Percentiles rank a stretch among this genome's conserved stretches.
phyloP scores from a whole-genome alignment of 2,888 invertebrate species.

The Meganola albula region DNA sequence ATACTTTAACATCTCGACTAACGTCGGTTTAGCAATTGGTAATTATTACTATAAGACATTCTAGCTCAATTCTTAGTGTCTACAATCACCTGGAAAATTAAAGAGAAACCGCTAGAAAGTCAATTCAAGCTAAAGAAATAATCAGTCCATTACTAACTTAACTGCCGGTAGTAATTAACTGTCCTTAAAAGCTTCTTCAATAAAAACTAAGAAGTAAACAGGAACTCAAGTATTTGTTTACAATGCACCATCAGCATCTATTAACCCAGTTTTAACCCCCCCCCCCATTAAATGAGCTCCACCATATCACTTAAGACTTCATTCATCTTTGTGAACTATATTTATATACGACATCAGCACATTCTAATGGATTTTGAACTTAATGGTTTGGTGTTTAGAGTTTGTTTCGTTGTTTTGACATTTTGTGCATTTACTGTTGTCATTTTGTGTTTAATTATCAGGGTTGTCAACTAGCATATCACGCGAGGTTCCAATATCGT shows the following conservation, averaged over 20 bases:
- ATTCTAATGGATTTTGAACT: slow-evolving; percentile 5
- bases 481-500: slow-evolving; percentile 24
- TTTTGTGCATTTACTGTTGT: slow-evolving; percentile 15
- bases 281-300: slow-evolving; percentile 6
- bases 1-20: too few relatives aligned
- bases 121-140: too few relatives aligned
- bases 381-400: accelerated
- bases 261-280: slow-evolving; percentile 13
- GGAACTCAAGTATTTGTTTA: slow-evolving; percentile 11
- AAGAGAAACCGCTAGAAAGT: too few relatives aligned
- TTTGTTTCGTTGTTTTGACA: too few relatives aligned
- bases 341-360: slow-evolving; percentile 24
- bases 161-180: too few relatives aligned
- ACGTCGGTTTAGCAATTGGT: too few relatives aligned
- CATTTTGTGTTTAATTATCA: slow-evolving; percentile 29
- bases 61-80: too few relatives aligned
- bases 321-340: slow-evolving; percentile 24
- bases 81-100: too few relatives aligned
- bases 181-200: too few relatives aligned
- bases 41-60: too few relatives aligned
- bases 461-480: slow-evolving; percentile 26
- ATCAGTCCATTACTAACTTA: too few relatives aligned
- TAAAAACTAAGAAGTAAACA: slow-evolving; percentile 18
- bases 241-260: slow-evolving; percentile 7
- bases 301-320: slow-evolving; percentile 20